Percentiles rank a stretch among this genome's conserved stretches.
These are phyloP conservation scores for Apamea epomidion DNA, from an alignment of 2,888 invertebrate genomes.

Conservation along the genomic window DNA sequence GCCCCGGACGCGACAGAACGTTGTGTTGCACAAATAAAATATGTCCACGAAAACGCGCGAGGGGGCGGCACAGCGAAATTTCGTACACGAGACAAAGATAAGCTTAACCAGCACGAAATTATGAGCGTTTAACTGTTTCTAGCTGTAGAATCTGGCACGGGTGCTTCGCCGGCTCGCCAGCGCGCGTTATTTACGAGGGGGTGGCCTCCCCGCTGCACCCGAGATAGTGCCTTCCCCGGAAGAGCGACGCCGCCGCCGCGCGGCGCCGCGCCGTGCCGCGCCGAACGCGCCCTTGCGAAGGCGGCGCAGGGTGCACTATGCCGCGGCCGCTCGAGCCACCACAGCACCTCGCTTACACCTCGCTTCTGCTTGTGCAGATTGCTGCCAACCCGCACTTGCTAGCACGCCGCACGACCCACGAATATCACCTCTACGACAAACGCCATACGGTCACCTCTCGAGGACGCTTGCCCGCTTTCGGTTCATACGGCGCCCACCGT, in stretches of 20 bases:
- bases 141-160: conserved; percentile 91
- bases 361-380: conserved; percentile 86
- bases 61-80: conserved; percentile 87
- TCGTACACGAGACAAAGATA: conserved; percentile 90
- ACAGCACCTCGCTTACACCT: conserved; percentile 82
- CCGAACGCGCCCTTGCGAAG: conserved; percentile 67
- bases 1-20: conserved; percentile 86
- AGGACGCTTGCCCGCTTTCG: conserved; percentile 74
- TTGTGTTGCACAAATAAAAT: conserved; percentile 89
- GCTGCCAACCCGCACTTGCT: conserved; percentile 83
- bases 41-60: conserved; percentile 87
- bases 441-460: conserved; percentile 77
- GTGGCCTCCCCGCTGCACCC: conserved; percentile 85
- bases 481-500: conserved; percentile 75
- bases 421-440: conserved; percentile 84
- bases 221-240: conserved; percentile 90
- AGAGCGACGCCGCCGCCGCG: conserved; percentile 81
- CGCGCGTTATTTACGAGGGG: conserved; percentile 90
- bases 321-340: conserved; percentile 70
- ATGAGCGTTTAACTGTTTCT: conserved; percentile 91
- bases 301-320: conserved; percentile 68
- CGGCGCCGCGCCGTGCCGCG: conserved; percentile 73
- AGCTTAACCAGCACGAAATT: conserved; percentile 91
- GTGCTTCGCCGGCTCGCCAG: conserved; percentile 90
- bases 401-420: conserved; percentile 75